phyloP scores from a whole-genome alignment of 2,113 vertebrate species.

The Perca flavescens region DNA sequence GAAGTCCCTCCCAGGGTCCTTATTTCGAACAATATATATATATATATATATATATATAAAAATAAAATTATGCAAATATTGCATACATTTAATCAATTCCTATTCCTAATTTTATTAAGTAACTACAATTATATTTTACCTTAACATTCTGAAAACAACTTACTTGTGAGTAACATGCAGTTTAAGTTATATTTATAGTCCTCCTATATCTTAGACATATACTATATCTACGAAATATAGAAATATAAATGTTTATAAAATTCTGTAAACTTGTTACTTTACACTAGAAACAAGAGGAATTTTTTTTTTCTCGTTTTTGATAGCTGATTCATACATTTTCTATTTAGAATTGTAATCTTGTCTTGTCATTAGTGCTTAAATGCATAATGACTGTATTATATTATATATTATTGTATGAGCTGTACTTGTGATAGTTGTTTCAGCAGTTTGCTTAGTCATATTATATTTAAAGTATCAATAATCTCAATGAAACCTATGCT shows the following conservation, averaged over 20 bases:
- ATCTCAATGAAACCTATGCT: background rate
- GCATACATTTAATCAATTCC: background rate
- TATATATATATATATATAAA: too few relatives aligned
- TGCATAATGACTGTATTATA: background rate
- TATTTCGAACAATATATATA: too few relatives aligned
- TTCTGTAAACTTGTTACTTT: background rate
- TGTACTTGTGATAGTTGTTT: background rate
- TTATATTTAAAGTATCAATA: background rate
- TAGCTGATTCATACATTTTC: background rate
- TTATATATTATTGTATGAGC: too few relatives aligned
- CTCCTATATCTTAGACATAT: background rate
- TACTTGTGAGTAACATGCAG: background rate
- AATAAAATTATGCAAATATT: background rate
- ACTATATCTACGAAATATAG: background rate
- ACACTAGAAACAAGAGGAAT: background rate
- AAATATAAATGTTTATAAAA: too few relatives aligned
- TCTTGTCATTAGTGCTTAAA: background rate
- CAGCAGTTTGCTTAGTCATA: background rate
- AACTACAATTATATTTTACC: too few relatives aligned
- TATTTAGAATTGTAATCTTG: background rate
- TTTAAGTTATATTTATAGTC: background rate
- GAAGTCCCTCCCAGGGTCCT: too few relatives aligned
- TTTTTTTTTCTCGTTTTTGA: background rate
- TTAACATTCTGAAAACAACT: too few relatives aligned
- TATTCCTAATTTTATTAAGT: background rate